phyloP scores from a whole-genome alignment of 2,797 vertebrate species.

The Mormyrus proboscirostris region DNA sequence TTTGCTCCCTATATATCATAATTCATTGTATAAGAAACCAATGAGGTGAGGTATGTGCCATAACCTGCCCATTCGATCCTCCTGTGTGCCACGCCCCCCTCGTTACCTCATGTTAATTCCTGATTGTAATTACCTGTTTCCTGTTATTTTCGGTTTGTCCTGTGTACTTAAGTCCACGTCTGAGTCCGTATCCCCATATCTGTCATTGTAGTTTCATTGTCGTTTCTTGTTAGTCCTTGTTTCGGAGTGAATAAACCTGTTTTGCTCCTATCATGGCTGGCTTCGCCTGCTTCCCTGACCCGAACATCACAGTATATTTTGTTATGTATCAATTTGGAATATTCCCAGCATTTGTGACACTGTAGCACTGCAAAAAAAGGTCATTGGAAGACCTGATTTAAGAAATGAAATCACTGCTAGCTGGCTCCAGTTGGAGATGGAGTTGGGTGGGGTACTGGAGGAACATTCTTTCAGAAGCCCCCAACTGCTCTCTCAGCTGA shows the following conservation, averaged over 20 bases:
- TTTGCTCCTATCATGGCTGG: too few species aligned
- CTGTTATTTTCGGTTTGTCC: too few species aligned
- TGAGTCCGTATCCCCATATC: too few species aligned
- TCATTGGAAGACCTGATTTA: conserved; percentile 72
- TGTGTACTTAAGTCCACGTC: too few species aligned
- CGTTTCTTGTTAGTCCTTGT: too few species aligned
- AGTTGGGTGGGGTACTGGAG: background rate
- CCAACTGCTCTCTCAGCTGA: conserved; percentile 63
- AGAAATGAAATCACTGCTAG: conserved; percentile 76
- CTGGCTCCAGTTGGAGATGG: conserved; percentile 59
- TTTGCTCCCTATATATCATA: background rate
- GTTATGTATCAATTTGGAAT: conserved; percentile 40
- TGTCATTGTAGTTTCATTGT: too few species aligned
- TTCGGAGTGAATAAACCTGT: too few species aligned
- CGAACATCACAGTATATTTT: background rate
- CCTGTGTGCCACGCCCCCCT: too few species aligned
- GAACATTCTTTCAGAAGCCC: conserved; percentile 61
- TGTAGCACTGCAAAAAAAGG: conserved; percentile 60
- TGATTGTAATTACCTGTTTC: too few species aligned
- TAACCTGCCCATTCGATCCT: too few species aligned
- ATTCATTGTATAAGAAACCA: background rate
- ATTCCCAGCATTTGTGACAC: conserved; percentile 56
- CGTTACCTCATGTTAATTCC: too few species aligned
- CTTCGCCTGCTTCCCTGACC: too few species aligned
- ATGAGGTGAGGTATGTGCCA: background rate